A percentile compares a stretch with the other conserved stretches of the same genome.
Conservation (phyloP, 1,140 invertebrate species). For the Zaprionus ornatus region DNA sequence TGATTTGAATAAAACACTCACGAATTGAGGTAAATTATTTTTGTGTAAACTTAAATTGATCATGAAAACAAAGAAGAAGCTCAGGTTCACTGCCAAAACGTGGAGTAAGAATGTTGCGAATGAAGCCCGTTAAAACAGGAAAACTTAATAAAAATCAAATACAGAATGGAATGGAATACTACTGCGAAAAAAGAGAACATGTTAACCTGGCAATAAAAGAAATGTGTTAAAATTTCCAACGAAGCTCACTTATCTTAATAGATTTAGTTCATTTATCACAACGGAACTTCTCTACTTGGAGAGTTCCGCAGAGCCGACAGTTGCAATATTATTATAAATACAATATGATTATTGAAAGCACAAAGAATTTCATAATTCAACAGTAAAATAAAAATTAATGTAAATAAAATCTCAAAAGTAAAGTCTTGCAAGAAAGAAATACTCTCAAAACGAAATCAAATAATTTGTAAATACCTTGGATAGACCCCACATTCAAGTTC, state of each 20-base stretch:
- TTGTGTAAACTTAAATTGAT: conserved; percentile 67
- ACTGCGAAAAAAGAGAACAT: conserved; percentile 1
- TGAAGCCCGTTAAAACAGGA: conserved; percentile 27
- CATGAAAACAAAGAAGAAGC: conserved; percentile 75
- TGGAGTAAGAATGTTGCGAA: conserved; percentile 69
- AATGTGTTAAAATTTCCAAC: neutral
- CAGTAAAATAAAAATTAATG: conserved; percentile 13
- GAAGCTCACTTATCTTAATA: conserved; percentile 3
- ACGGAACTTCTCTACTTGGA: conserved; percentile 5
- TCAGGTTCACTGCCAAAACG: conserved; percentile 83
- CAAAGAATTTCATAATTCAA: conserved; percentile 34
- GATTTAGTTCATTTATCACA: conserved; percentile 23
- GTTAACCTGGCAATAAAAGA: conserved; percentile 21
- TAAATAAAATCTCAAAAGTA: conserved; percentile 36
- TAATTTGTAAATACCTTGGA: conserved; percentile 70
- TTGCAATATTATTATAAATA: conserved; percentile 48
- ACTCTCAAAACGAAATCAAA: conserved; percentile 25
- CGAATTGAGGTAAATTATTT: conserved; percentile 27
- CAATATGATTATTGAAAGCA: conserved; percentile 25
- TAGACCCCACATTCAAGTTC: conserved; percentile 65
- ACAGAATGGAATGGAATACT: neutral
- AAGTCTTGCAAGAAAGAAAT: conserved; percentile 5
- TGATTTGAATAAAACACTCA: conserved; percentile 40
- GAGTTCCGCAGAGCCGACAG: conserved; percentile 36
- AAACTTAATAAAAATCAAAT: conserved; percentile 20